Percentiles rank a stretch among this genome's conserved stretches.
phyloP scores from a whole-genome alignment of 2,888 invertebrate species.

The Ctena decussata region DNA sequence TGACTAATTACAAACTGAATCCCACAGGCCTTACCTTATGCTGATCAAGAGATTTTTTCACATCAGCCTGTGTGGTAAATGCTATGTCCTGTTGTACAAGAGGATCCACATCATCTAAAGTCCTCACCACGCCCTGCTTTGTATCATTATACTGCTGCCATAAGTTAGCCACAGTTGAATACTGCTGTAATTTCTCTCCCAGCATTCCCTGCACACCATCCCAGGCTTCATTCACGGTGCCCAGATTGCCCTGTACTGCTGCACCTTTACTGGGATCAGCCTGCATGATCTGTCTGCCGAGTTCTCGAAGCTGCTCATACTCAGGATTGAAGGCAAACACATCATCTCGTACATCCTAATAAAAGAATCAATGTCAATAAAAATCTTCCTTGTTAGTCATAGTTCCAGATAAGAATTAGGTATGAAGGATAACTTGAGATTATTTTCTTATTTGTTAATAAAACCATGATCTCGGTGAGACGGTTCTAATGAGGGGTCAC shows the following conservation, averaged over 20 bases:
- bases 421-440: too few species aligned
- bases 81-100: slow-evolving; percentile 76
- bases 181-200: slow-evolving; percentile 78
- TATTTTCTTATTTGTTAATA: too few species aligned
- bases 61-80: slow-evolving; percentile 76
- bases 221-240: slow-evolving; percentile 79
- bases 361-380: slow-evolving; percentile 9
- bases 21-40: slow-evolving; percentile 80
- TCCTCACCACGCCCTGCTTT: slow-evolving; percentile 75
- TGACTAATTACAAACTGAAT: too few species aligned
- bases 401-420: too few species aligned
- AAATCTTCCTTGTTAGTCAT: too few species aligned
- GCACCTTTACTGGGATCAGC: slow-evolving; percentile 76
- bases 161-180: slow-evolving; percentile 71
- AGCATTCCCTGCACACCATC: slow-evolving; percentile 78
- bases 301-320: slow-evolving; percentile 92
- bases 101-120: slow-evolving; percentile 77
- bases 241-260: slow-evolving; percentile 77
- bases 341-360: slow-evolving; percentile 80
- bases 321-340: slow-evolving; percentile 80
- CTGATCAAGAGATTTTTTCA: slow-evolving; percentile 82
- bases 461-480: too few species aligned
- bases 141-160: slow-evolving; percentile 84
- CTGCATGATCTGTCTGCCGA: slow-evolving; percentile 89
- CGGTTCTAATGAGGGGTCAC: too few species aligned